These are phyloP conservation scores for Paracyclopina nana DNA, from an alignment of 1,140 invertebrate genomes.

Conservation along the genomic window DNA sequence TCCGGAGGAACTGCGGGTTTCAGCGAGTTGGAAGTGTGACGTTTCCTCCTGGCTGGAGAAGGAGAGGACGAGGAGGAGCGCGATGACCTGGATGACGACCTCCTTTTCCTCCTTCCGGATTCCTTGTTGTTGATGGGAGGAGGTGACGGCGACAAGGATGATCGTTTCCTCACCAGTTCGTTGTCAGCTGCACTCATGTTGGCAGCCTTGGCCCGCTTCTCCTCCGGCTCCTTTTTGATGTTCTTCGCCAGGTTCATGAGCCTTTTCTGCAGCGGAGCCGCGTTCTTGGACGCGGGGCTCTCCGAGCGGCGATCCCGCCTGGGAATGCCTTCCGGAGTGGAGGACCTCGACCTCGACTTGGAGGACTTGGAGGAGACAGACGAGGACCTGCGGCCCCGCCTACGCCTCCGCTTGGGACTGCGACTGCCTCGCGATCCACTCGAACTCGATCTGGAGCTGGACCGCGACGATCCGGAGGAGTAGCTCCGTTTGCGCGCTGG, in stretches of 20 bases:
- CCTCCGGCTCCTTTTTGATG: slow-evolving; percentile 21
- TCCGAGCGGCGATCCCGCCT: slow-evolving; percentile 13
- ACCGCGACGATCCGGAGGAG: slow-evolving; percentile 20
- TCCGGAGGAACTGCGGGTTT: background rate
- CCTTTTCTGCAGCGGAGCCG: slow-evolving; percentile 12
- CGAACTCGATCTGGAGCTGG: slow-evolving; percentile 16
- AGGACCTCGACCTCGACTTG: background rate
- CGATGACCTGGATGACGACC: background rate
- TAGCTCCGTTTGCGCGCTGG: slow-evolving; percentile 20
- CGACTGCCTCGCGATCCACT: slow-evolving; percentile 19
- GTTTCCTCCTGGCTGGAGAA: background rate
- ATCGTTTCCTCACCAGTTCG: background rate
- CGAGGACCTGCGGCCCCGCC: slow-evolving; percentile 18
- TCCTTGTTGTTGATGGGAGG: too few species aligned
- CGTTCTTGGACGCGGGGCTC: slow-evolving; percentile 15
- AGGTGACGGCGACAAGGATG: too few species aligned
- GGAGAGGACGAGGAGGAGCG: slow-evolving; percentile 2
- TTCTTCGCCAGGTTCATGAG: slow-evolving; percentile 17
- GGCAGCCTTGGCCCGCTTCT: background rate
- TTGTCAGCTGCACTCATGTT: background rate
- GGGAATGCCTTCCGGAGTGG: slow-evolving; percentile 7
- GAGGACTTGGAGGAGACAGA: slow-evolving; percentile 18
- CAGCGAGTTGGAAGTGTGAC: background rate
- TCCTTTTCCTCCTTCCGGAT: too few species aligned
- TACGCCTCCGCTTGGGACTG: background rate